Evolutionary conservation across 2,888 invertebrate genomes (phyloP).

Genomic region (Phlogophora meticulosa): DNA sequence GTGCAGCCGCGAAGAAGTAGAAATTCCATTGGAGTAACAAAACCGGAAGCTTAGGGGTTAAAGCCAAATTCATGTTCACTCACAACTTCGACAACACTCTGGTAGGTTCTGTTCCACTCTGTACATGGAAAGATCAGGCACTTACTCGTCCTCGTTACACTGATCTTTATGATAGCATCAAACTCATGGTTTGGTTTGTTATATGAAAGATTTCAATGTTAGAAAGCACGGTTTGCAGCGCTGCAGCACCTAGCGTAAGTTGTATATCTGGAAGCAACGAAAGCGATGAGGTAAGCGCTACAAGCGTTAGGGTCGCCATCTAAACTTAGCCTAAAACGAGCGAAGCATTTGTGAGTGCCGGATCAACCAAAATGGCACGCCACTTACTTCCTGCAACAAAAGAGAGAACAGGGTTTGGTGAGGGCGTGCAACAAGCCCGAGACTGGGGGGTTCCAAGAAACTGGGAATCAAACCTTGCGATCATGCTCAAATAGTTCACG

Average conservation of each 20-base stretch:
- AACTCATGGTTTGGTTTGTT: conserved; percentile 67
- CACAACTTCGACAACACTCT: conserved; percentile 63
- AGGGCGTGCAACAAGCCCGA: conserved; percentile 87
- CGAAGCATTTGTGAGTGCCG: conserved; percentile 88
- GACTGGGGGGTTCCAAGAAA: conserved; percentile 77
- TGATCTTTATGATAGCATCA: conserved; percentile 72
- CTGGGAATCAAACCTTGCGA: conserved; percentile 77
- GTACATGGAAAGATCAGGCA: conserved; percentile 74
- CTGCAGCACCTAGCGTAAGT: conserved; percentile 74
- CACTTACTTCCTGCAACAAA: conserved; percentile 92
- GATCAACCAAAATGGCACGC: conserved; percentile 89
- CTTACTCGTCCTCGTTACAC: conserved; percentile 74
- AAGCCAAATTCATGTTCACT: conserved; percentile 68
- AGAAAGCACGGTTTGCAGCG: conserved; percentile 75
- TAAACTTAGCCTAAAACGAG: conserved; percentile 87
- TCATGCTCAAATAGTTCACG: conserved; percentile 80
- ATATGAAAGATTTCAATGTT: conserved; percentile 75
- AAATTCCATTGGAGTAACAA: conserved; percentile 69
- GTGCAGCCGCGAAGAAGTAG: conserved; percentile 64
- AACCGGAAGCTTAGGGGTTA: conserved; percentile 80
- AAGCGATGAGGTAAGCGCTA: conserved; percentile 85
- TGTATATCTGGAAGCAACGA: conserved; percentile 83
- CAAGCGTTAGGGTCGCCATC: conserved; percentile 83
- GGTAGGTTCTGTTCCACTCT: conserved; percentile 57
- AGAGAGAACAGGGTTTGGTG: conserved; percentile 88